These are phyloP conservation scores for Polydrusus cervinus DNA, from an alignment of 2,888 invertebrate species.

Conservation along the genomic window DNA sequence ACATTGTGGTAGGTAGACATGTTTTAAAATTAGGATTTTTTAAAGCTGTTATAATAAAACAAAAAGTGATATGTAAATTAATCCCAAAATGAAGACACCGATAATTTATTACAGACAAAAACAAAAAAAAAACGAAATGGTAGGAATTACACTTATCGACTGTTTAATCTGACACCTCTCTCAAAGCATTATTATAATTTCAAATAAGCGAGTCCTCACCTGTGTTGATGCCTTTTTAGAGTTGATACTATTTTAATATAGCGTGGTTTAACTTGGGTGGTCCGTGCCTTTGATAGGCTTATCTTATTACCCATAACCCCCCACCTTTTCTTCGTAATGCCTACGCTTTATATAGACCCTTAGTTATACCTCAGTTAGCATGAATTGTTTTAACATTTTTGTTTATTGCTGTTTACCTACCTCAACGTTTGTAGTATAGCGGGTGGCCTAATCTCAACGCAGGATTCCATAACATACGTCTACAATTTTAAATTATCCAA, in stretches of 20 bases:
- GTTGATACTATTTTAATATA: slow-evolving; percentile 44
- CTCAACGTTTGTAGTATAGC: neutral
- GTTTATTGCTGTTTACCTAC: slow-evolving; percentile 16
- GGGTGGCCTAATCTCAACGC: no score
- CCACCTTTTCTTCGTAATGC: slow-evolving; percentile 38
- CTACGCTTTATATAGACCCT: slow-evolving; percentile 33
- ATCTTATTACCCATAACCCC: slow-evolving; percentile 48
- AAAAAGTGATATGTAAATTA: slow-evolving; percentile 23
- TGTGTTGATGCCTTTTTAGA: slow-evolving; percentile 46
- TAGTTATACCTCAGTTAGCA: slow-evolving; percentile 38
- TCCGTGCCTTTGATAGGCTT: slow-evolving; percentile 47
- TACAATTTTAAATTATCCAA: no score
- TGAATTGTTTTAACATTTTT: slow-evolving; percentile 34
- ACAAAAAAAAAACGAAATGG: slow-evolving; percentile 17
- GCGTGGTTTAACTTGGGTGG: slow-evolving; percentile 47
- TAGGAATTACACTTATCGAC: slow-evolving; percentile 27
- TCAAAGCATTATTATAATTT: slow-evolving; percentile 36
- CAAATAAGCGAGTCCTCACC: slow-evolving; percentile 38
- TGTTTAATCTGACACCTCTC: slow-evolving; percentile 28
- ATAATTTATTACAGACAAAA: slow-evolving; percentile 22
- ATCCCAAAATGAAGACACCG: slow-evolving; percentile 10
- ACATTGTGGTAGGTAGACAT: slow-evolving; percentile 23
- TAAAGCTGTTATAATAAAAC: neutral
- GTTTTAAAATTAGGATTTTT: slow-evolving; percentile 10
- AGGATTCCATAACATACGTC: no score